Evolutionary conservation across 2,888 invertebrate species (phyloP).

Genomic region (Drosophila seclusa): DNA sequence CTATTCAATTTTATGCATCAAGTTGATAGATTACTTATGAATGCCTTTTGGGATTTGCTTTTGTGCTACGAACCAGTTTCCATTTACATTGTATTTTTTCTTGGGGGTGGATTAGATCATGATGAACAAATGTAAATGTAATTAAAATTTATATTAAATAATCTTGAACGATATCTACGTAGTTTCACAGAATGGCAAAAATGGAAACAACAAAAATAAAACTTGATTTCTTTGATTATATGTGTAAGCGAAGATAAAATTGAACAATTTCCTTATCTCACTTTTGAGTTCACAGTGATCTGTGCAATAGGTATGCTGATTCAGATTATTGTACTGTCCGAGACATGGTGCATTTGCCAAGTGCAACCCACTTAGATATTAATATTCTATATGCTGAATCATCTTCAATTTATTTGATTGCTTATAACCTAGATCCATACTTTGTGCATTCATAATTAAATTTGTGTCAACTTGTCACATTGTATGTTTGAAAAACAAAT

Average conservation of each 20-base stretch:
- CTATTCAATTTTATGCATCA: conserved; percentile 70
- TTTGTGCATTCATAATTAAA: conserved; percentile 1
- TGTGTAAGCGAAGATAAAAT: neutral
- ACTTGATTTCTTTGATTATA: neutral
- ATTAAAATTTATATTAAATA: conserved; percentile 10
- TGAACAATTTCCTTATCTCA: neutral
- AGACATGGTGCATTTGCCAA: neutral
- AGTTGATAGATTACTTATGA: conserved; percentile 76
- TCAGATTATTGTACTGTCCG: neutral
- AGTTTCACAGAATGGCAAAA: neutral
- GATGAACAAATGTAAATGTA: conserved; percentile 10
- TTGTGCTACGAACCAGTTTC: conserved; percentile 48
- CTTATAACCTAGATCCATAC: neutral
- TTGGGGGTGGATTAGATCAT: conserved; percentile 36
- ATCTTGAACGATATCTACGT: neutral
- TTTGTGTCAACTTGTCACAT: neutral
- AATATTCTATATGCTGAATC: neutral
- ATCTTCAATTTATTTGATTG: neutral
- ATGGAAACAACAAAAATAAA: neutral
- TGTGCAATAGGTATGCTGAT: neutral
- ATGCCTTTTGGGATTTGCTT: conserved; percentile 49
- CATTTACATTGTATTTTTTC: neutral
- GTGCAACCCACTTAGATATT: neutral
- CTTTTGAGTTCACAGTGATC: neutral
- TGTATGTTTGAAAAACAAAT: too few species aligned